Base-by-base conservation (phyloP, 2,888 invertebrate genomes). In the Plutella xylostella region DNA sequence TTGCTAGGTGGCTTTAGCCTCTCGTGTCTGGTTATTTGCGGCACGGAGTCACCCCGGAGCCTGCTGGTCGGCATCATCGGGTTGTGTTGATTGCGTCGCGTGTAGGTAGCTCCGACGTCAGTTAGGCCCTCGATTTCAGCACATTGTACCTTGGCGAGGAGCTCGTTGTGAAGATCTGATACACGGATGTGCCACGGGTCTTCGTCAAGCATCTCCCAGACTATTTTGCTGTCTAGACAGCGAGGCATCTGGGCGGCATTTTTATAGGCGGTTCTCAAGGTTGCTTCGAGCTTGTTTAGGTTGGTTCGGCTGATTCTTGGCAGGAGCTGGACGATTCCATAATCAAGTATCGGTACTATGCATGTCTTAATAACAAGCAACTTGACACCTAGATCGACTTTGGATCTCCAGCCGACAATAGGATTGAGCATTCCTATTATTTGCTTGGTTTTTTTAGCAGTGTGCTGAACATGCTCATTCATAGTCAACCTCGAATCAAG, bases 201-300 rank as follows among this genome's bases (percentile, higher is more conserved):
- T 41, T 39, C 30, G 38, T 49, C 48, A 17, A 46, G 43, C 46
- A 48, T 48, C 31, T 51, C 46, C 49, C 48, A 48, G 15, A 51
- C 19, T n/a, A 31, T 22, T 30, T 48, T 39, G 3, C 43, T 49
- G 28, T 42, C 41, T 30, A 19, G 18, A 31, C 31, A 19, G 30
- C 42, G 34, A 17, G 42, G 42, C 18, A 47, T 30, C 6, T 38
- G n/a, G 19, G 28, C 43, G 4, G 42, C 37, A 19, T 2, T 40
- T 18, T 46, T 41, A 4, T 21, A 22, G 15, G 41, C 25, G 21
- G 22, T 41, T n/a, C 41, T n/a, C n/a, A n/a, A n/a, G n/a, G n/a
- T n/a, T n/a, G n/a, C n/a, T n/a, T n/a, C n/a, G n/a, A n/a, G n/a
- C n/a, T n/a, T n/a, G n/a, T n/a, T n/a, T n/a, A n/a, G n/a, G n/a